Evolutionary conservation across 1,140 invertebrate species (phyloP).

Genomic region (Hypsibius dujardini): DNA sequence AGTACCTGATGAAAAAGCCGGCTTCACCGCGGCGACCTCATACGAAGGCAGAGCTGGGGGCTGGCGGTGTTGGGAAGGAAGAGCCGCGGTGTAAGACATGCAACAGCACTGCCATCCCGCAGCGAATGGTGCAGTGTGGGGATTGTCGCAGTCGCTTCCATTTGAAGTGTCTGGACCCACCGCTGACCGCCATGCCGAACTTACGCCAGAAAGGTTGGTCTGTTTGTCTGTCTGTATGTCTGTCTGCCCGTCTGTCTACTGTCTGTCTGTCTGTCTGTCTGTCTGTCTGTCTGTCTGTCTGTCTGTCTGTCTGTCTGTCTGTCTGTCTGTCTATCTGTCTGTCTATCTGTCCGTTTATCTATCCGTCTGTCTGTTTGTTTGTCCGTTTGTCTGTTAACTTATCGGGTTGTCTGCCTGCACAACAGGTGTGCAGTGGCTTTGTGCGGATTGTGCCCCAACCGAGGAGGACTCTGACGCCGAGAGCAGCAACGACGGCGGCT

Average conservation of each 20-base stretch:
- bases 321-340: not conserved
- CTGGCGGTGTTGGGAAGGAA: not conserved
- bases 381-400: too few relatives aligned
- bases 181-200: conserved; percentile 14
- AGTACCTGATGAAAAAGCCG: not conserved
- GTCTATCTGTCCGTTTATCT: not conserved
- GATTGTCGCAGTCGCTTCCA: not conserved
- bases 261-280: too few relatives aligned
- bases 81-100: not conserved
- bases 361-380: not conserved
- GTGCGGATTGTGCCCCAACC: conserved; percentile 6
- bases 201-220: not conserved
- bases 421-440: conserved; percentile 10
- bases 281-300: too few relatives aligned
- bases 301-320: too few relatives aligned
- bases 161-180: conserved; percentile 8
- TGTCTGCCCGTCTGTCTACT: not conserved
- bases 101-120: not conserved
- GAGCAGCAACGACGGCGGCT: not conserved
- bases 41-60: not conserved
- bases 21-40: not conserved
- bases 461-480: not conserved
- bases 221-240: not conserved
- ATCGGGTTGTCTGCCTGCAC: too few relatives aligned
- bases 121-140: conserved; percentile 13